A percentile compares a stretch with the other conserved stretches of the same genome.
Conservation (phyloP, 2,888 invertebrate genomes). For the Yponomeuta plumbellus region DNA sequence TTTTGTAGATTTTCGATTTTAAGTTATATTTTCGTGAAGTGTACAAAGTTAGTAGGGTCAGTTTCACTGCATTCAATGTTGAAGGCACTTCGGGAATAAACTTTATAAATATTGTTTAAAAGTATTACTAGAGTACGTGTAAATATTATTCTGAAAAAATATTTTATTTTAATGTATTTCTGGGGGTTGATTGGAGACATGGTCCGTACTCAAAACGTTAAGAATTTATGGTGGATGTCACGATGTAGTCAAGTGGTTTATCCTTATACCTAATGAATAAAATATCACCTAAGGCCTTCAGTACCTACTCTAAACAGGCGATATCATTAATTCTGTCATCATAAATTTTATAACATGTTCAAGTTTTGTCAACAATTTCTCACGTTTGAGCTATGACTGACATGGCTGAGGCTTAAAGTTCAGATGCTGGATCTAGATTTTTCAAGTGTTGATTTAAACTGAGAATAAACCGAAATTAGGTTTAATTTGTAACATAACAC, state of each 20-base stretch:
- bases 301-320: not conserved
- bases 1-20: slow-evolving; percentile 73
- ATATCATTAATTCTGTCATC: not conserved
- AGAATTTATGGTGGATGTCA: not conserved
- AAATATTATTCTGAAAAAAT: slow-evolving; percentile 60
- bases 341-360: not conserved
- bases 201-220: slow-evolving; percentile 3
- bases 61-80: slow-evolving; percentile 49
- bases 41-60: slow-evolving; percentile 69
- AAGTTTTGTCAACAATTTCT: not conserved
- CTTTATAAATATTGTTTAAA: slow-evolving; percentile 73
- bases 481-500: too few species aligned
- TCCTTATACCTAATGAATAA: not conserved
- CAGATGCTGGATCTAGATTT: too few species aligned
- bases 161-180: slow-evolving; percentile 36
- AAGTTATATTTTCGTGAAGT: slow-evolving; percentile 52
- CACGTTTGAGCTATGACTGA: not conserved
- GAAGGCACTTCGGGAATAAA: slow-evolving; percentile 44
- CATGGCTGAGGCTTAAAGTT: not conserved
- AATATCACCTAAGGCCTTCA: not conserved
- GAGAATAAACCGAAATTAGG: too few species aligned
- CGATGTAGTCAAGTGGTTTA: not conserved
- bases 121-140: slow-evolving; percentile 74
- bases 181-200: not conserved
- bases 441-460: too few species aligned